A percentile compares a stretch with the other conserved stretches of the same genome.
These are phyloP conservation scores for Eriosoma lanigerum DNA, from an alignment of 1,140 invertebrate genomes.

Conservation along the genomic window DNA sequence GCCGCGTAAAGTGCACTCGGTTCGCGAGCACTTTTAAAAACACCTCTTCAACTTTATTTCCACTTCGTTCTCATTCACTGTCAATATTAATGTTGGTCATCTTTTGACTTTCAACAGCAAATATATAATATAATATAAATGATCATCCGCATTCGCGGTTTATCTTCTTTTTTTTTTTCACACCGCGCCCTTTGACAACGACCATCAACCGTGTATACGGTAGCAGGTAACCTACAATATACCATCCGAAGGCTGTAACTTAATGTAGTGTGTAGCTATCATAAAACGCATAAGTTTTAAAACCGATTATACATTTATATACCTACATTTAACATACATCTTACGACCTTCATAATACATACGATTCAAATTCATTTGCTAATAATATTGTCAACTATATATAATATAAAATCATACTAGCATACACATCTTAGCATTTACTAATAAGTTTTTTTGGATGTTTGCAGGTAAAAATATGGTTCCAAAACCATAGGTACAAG, in stretches of 20 bases:
- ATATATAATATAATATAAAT: slow-evolving; percentile 4
- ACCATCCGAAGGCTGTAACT: too few relatives aligned
- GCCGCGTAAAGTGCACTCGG: slow-evolving; percentile 50
- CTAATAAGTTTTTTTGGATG: slow-evolving; percentile 21
- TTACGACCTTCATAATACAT: too few relatives aligned
- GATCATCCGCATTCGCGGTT: slow-evolving; percentile 14
- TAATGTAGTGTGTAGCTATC: too few relatives aligned
- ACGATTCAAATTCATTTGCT: too few relatives aligned
- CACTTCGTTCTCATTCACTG: slow-evolving; percentile 48
- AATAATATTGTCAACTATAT: too few relatives aligned
- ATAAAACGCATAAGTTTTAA: too few relatives aligned
- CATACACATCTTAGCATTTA: too few relatives aligned
- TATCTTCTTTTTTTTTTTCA: not conserved
- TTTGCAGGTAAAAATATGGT: slow-evolving; percentile 98
- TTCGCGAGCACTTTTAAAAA: slow-evolving; percentile 50
- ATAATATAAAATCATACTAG: too few relatives aligned
- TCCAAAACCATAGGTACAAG: slow-evolving; percentile 94
- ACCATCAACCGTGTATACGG: too few relatives aligned
- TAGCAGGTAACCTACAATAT: too few relatives aligned
- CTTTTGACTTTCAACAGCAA: slow-evolving; percentile 46
- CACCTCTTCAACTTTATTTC: slow-evolving; percentile 51
- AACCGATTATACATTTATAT: too few relatives aligned
- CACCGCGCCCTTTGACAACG: not conserved
- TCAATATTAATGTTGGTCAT: slow-evolving; percentile 51
- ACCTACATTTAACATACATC: too few relatives aligned